Evolutionary conservation across 2,113 vertebrate species (phyloP), one percentile per base, ranked within the genome.

Genomic region (Poecile atricapillus): DNA sequence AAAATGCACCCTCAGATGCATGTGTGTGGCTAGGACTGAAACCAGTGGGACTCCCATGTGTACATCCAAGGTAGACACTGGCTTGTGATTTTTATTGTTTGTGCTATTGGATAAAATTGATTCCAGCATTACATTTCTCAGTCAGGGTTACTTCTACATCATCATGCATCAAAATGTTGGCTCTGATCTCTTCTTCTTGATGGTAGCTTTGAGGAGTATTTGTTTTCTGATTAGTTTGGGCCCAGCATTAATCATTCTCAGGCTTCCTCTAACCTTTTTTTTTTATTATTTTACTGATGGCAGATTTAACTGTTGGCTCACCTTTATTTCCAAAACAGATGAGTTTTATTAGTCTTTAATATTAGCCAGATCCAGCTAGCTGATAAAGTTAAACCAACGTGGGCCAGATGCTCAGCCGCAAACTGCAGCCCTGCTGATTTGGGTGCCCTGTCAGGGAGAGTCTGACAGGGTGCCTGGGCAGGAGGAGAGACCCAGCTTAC

Each of bases 111-210:
- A 84, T 85, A 89, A 93, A 97, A 96, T 95, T 92, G 71, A 89
- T 96, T 96, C 94, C 93, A 95, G 95, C 1, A 0, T 92, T 95
- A 79, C 27, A 7, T 93, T 92, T 94, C 83, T 96, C 82, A 69
- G 81, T 92, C 73, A 86, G 62, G 89, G 71, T 63, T 94, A 89
- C 94, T 96, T 87, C 85, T 92, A 71, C 56, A 89, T 81, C 87
- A 74, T 93, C 83, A 60, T 96, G 90, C 88, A 96, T 97, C 90
- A 96, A 96, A 95, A 90, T 91, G 49, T 92, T 97, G 97, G 96
- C 95, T 91, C 87, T 79, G 4, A 56, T 59, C 80, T 93, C 69
- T 84, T 91, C 65, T 64, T 92, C 90, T 94, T 93, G 91, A 94
- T 93, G 68, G 85, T 87, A 90, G 88, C 90, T 96, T 96, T 93